phyloP scores from a whole-genome alignment of 2,113 vertebrate genomes.

The Aldabrachelys gigantea region DNA sequence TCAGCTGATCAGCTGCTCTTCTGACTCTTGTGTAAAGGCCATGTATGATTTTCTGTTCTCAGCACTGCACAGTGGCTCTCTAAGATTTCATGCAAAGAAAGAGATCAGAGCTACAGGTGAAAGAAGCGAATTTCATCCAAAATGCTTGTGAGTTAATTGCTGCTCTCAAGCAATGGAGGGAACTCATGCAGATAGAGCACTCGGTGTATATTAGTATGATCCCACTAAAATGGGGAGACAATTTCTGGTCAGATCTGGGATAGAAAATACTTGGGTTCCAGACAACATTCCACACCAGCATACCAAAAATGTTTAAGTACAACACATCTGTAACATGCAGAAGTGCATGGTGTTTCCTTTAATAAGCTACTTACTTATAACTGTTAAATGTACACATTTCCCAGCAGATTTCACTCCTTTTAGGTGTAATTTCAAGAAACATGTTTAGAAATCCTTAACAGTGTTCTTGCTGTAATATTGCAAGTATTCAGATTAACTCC shows the following conservation, averaged over 20 bases:
- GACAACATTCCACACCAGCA: background rate
- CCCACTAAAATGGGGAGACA: background rate
- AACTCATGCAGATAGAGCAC: fast-evolving
- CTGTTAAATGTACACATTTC: constrained; percentile 2
- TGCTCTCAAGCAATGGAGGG: background rate
- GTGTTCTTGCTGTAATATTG: background rate
- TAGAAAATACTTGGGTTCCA: background rate
- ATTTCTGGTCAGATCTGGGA: background rate
- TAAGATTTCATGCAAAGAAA: background rate
- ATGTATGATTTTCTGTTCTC: background rate
- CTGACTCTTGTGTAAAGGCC: background rate
- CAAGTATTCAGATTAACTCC: background rate
- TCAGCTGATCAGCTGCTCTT: background rate
- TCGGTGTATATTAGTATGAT: background rate
- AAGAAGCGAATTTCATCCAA: background rate
- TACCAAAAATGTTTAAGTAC: background rate
- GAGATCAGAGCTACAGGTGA: background rate
- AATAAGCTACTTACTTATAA: background rate
- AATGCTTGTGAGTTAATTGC: background rate
- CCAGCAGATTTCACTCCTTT: constrained; percentile 4
- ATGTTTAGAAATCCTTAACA: background rate
- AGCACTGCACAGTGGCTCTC: background rate
- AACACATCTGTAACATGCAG: background rate
- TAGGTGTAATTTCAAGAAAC: constrained; percentile 3
- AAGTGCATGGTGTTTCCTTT: background rate